A percentile compares a stretch with the other conserved stretches of the same genome.
Evolutionary conservation across 2,113 vertebrate genomes (phyloP).

Genomic region (Cyanoderma ruficeps): DNA sequence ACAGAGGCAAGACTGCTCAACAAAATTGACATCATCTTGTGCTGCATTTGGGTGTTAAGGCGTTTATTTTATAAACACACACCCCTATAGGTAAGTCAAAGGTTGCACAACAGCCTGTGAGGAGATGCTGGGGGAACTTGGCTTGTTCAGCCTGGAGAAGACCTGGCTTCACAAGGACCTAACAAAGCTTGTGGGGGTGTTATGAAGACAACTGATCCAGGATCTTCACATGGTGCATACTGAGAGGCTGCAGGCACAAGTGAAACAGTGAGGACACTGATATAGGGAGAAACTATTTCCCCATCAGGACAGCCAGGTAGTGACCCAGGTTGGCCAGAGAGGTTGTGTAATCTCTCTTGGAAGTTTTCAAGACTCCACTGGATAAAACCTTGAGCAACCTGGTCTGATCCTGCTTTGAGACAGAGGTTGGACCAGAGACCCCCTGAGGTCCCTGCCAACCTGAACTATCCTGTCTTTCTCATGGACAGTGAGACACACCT

Average conservation of each 20-base stretch:
- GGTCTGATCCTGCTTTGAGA: neutral
- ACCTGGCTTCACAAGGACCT: neutral
- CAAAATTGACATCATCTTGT: neutral
- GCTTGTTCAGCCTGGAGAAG: neutral
- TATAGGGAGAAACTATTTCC: neutral
- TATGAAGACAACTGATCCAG: neutral
- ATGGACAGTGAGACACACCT: neutral
- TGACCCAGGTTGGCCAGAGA: neutral
- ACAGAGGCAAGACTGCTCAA: neutral
- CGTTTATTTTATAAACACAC: neutral
- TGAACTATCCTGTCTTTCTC: neutral
- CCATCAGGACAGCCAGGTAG: neutral
- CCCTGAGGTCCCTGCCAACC: neutral
- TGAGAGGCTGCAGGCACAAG: neutral
- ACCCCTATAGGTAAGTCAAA: neutral
- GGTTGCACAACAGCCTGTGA: neutral
- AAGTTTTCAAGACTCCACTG: neutral
- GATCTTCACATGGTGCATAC: neutral
- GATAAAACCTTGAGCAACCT: neutral
- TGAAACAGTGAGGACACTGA: neutral
- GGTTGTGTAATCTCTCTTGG: neutral
- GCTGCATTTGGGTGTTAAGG: neutral
- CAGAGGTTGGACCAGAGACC: neutral
- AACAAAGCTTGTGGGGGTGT: neutral
- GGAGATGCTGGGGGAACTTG: fast-evolving